Evolutionary conservation across 2,797 vertebrate species (phyloP), one percentile per base, ranked within the genome.

Genomic region (Heteromormyrus szaboi): DNA sequence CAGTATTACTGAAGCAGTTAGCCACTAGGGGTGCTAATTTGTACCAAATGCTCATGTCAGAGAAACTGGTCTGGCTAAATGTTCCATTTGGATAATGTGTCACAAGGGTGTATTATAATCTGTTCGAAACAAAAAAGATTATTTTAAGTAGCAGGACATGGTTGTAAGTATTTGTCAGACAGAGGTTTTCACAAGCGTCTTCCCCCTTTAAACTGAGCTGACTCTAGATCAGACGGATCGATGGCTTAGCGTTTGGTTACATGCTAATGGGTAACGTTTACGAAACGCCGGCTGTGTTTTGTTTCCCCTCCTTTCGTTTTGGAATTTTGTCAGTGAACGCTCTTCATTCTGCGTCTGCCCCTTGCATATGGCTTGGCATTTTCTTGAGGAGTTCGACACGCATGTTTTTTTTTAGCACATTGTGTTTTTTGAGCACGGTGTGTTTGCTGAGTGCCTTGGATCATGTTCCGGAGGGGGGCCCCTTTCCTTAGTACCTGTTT

Each of bases 21-120:
- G 88, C 88, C 91, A 87, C 89, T 93, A 89, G 89, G 84, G 41
- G 83, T 87, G 90, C 62, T 91, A 62, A 89, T 86, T 88, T 68
- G 29, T 84, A 51, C 88, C 56, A 22, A 76, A 11, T 85, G 29
- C 54, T 54, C n/a, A 51, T 59, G 17, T 81, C 7, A 46, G 76
- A 65, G 53, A 84, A 22, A 37, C 72, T 56, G 41, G 81, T 25
- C 25, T 59, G 51, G 53, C 44, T 87, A 83, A 87, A 54, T 72
- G 87, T 51, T 48, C 79, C 83, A 48, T 62, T 29, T 81, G 5
- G 83, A 48, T 87, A 53, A 62, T 88, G 68, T 68, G 86, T 25
- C 9, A 88, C 87, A 22, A 46, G 8, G 88, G 29, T 89, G 90
- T 89, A 90, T 90, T 90, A 41, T 19, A 22, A 89, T 87, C 86